Evolutionary conservation across 2,888 invertebrate species (phyloP), one percentile per base, ranked within the genome.

Genomic region (Cotesia congregata): DNA sequence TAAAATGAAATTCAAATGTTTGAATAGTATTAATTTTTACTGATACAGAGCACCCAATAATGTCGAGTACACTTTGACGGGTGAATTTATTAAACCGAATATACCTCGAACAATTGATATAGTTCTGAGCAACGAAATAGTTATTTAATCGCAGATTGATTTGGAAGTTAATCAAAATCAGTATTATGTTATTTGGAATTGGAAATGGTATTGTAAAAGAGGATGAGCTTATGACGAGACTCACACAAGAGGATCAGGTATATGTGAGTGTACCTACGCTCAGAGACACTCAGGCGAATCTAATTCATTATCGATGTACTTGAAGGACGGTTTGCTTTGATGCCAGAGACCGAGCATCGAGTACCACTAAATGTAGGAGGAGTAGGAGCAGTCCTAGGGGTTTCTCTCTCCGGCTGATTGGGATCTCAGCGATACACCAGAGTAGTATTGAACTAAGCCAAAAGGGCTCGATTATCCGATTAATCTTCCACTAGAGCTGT

Each of bases 221-320:
- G 50, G 50, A 50, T 30, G 74, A 40, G 64, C 41, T 60, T 74
- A 67, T 72, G 67, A 72, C 60, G 60, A 67, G 76, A 40, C 62
- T 17, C 12, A 30, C 59, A 72, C 72, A 61, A 74, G 73, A 67
- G 74, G 67, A 50, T 50, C 50, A 50, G 2, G 50, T 50, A 50
- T 61, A 59, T 64, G 50, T 20, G 67, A 67, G 17, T 68, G 71
- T 65, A 69, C 38, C 39, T 60, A 61, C 30, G 67, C 64, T 72
- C 77, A 62, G 78, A 79, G 75, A 79, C 76, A 76, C 68, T 74
- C 71, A 65, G 72, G 81, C 81, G 80, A 83, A 83, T 83, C 83
- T 85, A 83, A 85, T 80, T 84, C 86, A 86, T 87, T 86, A 86
- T 83, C 80, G 81, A 83, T 83, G 83, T 84, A 85, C 86, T 87